Evolutionary conservation across 1,140 invertebrate species (phyloP).

Genomic region (Drosophila lacertosa): DNA sequence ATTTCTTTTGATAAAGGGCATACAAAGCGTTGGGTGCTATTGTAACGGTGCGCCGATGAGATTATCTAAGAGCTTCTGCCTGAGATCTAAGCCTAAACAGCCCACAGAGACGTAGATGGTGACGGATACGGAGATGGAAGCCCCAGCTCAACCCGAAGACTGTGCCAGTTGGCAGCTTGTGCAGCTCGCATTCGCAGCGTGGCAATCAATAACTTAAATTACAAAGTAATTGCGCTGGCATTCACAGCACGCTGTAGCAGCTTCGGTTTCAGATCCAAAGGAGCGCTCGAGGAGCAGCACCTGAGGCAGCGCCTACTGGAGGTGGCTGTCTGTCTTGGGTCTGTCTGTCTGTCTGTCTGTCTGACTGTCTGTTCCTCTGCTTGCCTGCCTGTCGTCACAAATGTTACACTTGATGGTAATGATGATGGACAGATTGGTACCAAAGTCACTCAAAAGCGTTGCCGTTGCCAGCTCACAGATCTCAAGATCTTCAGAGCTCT

Average conservation of each 20-base stretch:
- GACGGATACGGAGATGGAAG: slow-evolving; percentile 28
- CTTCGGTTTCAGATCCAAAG: slow-evolving; percentile 41
- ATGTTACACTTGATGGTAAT: slow-evolving; percentile 84
- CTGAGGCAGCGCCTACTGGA: slow-evolving; percentile 44
- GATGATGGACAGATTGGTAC: slow-evolving; percentile 84
- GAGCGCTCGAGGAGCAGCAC: slow-evolving; percentile 34
- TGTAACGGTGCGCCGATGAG: slow-evolving; percentile 66
- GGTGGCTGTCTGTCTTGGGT: slow-evolving; percentile 20
- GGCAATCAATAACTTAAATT: slow-evolving; percentile 84
- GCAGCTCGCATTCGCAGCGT: slow-evolving; percentile 56
- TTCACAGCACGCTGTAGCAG: slow-evolving; percentile 75
- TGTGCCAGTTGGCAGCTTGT: slow-evolving; percentile 27
- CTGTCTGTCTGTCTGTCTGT: slow-evolving; percentile 24
- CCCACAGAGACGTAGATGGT: slow-evolving; percentile 23
- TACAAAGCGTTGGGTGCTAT: slow-evolving; percentile 61
- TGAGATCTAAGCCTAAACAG: slow-evolving; percentile 33
- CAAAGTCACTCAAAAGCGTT: slow-evolving; percentile 83
- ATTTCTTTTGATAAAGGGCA: slow-evolving; percentile 47
- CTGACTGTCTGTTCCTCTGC: slow-evolving; percentile 33
- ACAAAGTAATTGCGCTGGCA: slow-evolving; percentile 84
- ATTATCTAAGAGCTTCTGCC: slow-evolving; percentile 62
- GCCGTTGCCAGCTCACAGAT: slow-evolving; percentile 62
- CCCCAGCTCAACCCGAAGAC: slow-evolving; percentile 10
- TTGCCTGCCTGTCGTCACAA: slow-evolving; percentile 80
- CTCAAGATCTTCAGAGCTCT: slow-evolving; percentile 28